Conservation (phyloP, 2,797 vertebrate genomes). For the Typhlichthys eigenmanni region DNA sequence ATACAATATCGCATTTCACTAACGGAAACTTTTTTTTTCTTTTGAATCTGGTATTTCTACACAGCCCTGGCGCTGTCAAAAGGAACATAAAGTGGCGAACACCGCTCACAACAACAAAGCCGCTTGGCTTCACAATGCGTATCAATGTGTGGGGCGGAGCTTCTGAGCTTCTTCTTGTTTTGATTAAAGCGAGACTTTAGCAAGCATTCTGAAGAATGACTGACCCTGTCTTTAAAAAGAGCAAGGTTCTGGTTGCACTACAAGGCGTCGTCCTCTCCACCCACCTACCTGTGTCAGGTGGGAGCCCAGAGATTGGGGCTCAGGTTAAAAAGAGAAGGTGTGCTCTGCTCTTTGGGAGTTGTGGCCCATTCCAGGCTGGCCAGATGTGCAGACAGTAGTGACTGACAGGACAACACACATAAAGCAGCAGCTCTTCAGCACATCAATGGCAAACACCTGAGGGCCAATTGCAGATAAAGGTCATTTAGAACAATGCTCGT, state of each 20-base stretch:
- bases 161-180: no score
- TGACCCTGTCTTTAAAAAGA: no score
- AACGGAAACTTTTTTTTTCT: no score
- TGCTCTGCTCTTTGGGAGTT: conserved; percentile 84
- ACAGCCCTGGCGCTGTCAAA: no score
- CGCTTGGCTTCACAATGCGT: no score
- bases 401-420: conserved; percentile 63
- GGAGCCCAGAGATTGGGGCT: conserved; percentile 72
- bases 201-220: no score
- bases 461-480: conserved; percentile 11
- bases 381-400: conserved; percentile 62
- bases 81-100: no score
- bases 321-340: conserved; percentile 77
- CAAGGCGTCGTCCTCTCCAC: background rate
- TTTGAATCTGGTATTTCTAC: background rate
- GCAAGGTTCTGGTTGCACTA: background rate
- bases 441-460: conserved; percentile 66
- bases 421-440: conserved; percentile 59
- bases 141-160: no score
- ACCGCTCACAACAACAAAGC: no score
- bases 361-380: conserved; percentile 94
- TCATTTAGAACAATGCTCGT: background rate
- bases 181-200: no score
- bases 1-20: no score
- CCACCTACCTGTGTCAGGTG: conserved; percentile 61